These are phyloP conservation scores for Fragum fragum DNA, from an alignment of 2,888 invertebrate species.

Conservation along the genomic window DNA sequence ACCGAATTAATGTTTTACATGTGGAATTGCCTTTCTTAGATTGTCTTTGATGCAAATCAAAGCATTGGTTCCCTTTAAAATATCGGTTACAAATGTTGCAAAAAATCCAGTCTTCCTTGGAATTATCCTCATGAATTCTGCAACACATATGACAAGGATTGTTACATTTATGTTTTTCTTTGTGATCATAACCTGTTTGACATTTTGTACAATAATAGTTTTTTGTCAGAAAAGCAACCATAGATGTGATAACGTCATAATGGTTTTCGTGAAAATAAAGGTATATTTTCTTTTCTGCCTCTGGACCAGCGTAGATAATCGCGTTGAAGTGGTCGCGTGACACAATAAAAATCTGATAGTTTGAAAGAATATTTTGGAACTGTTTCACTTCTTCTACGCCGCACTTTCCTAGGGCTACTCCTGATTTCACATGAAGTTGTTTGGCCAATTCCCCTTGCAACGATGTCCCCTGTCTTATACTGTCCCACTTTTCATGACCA, in stretches of 20 bases:
- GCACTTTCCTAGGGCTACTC: slow-evolving; percentile 45
- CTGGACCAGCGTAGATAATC: slow-evolving; percentile 55
- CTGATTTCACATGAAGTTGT: slow-evolving; percentile 40
- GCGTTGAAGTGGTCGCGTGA: slow-evolving; percentile 52
- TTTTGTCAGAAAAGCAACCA: slow-evolving; percentile 46
- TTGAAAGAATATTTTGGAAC: slow-evolving; percentile 38
- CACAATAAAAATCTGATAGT: slow-evolving; percentile 48
- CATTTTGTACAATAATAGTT: slow-evolving; percentile 46
- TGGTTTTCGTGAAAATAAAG: slow-evolving; percentile 53
- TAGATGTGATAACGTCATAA: slow-evolving; percentile 57
- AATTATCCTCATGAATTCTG: neutral
- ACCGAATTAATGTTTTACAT: slow-evolving; percentile 27
- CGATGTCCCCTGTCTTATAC: slow-evolving; percentile 32
- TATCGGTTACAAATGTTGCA: slow-evolving; percentile 35
- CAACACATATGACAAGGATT: slow-evolving; percentile 30
- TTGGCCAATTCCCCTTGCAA: slow-evolving; percentile 41
- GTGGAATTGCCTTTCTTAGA: slow-evolving; percentile 28
- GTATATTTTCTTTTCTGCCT: slow-evolving; percentile 38
- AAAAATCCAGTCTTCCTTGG: slow-evolving; percentile 6
- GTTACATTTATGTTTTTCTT: slow-evolving; percentile 26
- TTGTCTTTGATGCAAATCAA: slow-evolving; percentile 27
- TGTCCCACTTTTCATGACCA: slow-evolving; percentile 35
- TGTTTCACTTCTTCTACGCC: slow-evolving; percentile 51
- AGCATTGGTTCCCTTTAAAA: slow-evolving; percentile 32
- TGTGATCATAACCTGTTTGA: slow-evolving; percentile 39